Percentiles rank a stretch among this genome's conserved stretches.
Evolutionary conservation across 2,797 vertebrate species (phyloP).

Genomic region (Picus viridis): DNA sequence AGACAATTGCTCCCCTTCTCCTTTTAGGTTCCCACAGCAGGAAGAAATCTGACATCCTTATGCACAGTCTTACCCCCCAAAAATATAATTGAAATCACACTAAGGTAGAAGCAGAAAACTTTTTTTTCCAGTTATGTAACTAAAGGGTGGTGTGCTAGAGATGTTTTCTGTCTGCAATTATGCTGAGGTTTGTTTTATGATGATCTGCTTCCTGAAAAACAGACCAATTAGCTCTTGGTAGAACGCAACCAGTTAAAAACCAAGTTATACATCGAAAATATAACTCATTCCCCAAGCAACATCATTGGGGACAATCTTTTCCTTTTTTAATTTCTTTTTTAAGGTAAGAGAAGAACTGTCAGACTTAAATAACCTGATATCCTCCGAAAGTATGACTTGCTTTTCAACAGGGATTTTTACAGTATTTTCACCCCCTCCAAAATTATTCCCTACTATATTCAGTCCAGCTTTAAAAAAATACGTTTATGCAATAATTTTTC

Average conservation of each 20-base stretch:
- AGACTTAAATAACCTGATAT: neutral
- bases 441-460: neutral
- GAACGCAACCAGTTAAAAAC: neutral
- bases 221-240: neutral
- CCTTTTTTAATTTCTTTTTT: neutral
- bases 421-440: neutral
- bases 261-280: neutral
- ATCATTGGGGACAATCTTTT: neutral
- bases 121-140: conserved; percentile 45
- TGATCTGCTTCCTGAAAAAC: conserved; percentile 42
- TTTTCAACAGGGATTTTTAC: neutral
- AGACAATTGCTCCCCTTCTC: neutral
- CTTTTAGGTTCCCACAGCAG: neutral
- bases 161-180: neutral
- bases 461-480: neutral
- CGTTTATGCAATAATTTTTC: neutral
- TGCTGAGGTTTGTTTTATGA: neutral
- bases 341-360: neutral
- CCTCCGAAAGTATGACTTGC: neutral
- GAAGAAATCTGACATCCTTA: neutral
- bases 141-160: neutral
- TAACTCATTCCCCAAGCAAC: neutral
- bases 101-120: neutral
- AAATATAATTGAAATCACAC: neutral
- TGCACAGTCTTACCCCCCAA: neutral